Evolutionary conservation across 2,888 invertebrate species (phyloP), one percentile per base, ranked within the genome.

Genomic region (Amblyteles armatorius): DNA sequence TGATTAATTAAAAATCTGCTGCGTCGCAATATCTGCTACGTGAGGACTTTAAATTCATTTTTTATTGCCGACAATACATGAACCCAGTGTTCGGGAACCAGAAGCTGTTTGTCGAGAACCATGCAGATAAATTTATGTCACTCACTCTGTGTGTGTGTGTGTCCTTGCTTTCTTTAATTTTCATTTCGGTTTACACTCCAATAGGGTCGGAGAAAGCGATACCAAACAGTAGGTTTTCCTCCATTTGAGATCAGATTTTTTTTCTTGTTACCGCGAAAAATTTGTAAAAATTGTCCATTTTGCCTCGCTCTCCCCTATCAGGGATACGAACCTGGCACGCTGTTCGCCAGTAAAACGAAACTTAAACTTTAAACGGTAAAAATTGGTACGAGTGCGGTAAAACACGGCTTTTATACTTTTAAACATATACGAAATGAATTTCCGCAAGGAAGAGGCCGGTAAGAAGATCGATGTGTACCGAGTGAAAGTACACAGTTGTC

Each of bases 1-100:
- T 9, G 44, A 22, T 73, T 57, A 60, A 73, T 73, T 73, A 73
- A 73, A 73, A 73, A 73, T 29, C 40, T 71, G 33, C 26, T 26
- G 73, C 44, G 44, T 44, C 52, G 13, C 44, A n/a, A 60, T 71
- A 29, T 60, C 40, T 44, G 3, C 7, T 29, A 26, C 29, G 26
- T 73, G 26, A 44, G 13, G 22, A 22, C 69, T 22, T 55, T 3
- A 26, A 57, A 57, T 52, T 57, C 13, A 40, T 40, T 57, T 72
- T 72, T 72, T 57, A 55, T 50, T 72, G 29, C 13, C 60, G 5
- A n/a, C 26, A n/a, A 40, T 73, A 44, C 40, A 44, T 2, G 1
- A 1, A 26, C 26, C 1, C 1, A 26, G 57, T 26, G 60, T 26
- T 44, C 55, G 40, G 26, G 26, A 22, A 72, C 26, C 36, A 16